phyloP scores from a whole-genome alignment of 2,888 invertebrate species.

The Timandra comae region DNA sequence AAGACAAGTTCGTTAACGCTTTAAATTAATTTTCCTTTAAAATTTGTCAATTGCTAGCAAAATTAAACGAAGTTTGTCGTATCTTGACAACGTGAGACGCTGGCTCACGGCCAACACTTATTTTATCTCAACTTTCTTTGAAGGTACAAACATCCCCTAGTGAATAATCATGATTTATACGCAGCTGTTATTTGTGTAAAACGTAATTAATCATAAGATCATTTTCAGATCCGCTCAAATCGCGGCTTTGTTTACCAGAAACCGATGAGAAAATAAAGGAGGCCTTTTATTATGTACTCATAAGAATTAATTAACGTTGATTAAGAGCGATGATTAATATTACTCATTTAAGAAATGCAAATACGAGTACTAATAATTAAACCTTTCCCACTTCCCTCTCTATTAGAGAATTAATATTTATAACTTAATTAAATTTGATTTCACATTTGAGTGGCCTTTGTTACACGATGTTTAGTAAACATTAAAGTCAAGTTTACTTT shows the following conservation, averaged over 20 bases:
- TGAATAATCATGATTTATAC: slow-evolving; percentile 14
- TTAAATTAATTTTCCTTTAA: slow-evolving; percentile 57
- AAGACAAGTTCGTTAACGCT: slow-evolving; percentile 50
- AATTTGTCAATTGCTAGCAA: slow-evolving; percentile 53
- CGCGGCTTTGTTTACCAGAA: slow-evolving; percentile 25
- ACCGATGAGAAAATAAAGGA: slow-evolving; percentile 31
- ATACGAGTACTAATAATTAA: slow-evolving; percentile 6
- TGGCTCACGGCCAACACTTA: slow-evolving; percentile 48
- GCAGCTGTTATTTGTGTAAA: slow-evolving; percentile 16
- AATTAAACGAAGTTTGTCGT: slow-evolving; percentile 56
- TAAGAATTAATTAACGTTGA: slow-evolving; percentile 27
- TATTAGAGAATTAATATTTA: slow-evolving; percentile 5
- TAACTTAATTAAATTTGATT: slow-evolving; percentile 6
- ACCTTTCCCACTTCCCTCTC: slow-evolving; percentile 8
- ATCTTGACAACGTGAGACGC: slow-evolving; percentile 42
- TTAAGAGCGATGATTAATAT: slow-evolving; percentile 25
- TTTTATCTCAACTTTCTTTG: slow-evolving; percentile 27
- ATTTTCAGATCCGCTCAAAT: slow-evolving; percentile 21
- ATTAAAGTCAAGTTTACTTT: not conserved
- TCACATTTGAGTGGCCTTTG: too few relatives aligned
- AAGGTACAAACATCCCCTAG: slow-evolving; percentile 7
- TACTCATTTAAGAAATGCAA: slow-evolving; percentile 17
- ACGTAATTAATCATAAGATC: slow-evolving; percentile 27
- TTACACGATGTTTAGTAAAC: slow-evolving; percentile 1
- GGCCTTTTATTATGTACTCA: slow-evolving; percentile 24